Base-by-base conservation (phyloP, 2,113 vertebrate species). In the Monarcha castaneiventris region DNA sequence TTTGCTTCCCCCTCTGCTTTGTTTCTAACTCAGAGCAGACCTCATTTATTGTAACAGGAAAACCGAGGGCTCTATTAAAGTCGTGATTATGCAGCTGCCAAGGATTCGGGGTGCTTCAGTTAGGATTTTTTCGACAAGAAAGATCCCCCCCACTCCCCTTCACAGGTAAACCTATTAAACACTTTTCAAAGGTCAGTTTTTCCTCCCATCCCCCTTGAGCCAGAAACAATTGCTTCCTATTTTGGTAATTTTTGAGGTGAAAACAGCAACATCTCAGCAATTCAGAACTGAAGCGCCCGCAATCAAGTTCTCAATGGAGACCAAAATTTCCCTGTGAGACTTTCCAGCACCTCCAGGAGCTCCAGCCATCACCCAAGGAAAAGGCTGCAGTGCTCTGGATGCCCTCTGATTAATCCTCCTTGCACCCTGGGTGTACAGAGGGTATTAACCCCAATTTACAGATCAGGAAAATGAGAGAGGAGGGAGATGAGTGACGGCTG, bases 1-100 rank as follows among this genome's bases (percentile, higher is more conserved):
- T 85, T 94, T 95, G 55, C 90, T 90, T 96, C 94, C 94, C 94
- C 63, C 79, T 93, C 44, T 91, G 85, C 86, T 93, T 93, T 90
- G 87, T 88, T 93, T 86, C 74, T 84, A 94, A 63, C 13, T 19
- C 41, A 86, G 83, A 92, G 68, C 87, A 95, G 87, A 75, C 72
- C 78, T 95, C 87, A 13, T 68, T 95, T 79, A 69, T 81, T 91
- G 86, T 29, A 56, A 85, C 87, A 94, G 87, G 76, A 85, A 94
- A 80, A 90, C 74, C 3, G 0, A 81, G 67, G 19, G 71, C 54
- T 88, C 89, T 90, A 58, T 66, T 61, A 80, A 93, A 90, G 74
- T 49, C 6, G 1, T 19, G 82, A 54, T 81, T 51, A 46, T 12
- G n/a, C 26, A 35, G 52, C n/a, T 82, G 94, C 91, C 81, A 93